Conservation (phyloP, 2,797 vertebrate species). For the Pseudochaenichthys georgianus region DNA sequence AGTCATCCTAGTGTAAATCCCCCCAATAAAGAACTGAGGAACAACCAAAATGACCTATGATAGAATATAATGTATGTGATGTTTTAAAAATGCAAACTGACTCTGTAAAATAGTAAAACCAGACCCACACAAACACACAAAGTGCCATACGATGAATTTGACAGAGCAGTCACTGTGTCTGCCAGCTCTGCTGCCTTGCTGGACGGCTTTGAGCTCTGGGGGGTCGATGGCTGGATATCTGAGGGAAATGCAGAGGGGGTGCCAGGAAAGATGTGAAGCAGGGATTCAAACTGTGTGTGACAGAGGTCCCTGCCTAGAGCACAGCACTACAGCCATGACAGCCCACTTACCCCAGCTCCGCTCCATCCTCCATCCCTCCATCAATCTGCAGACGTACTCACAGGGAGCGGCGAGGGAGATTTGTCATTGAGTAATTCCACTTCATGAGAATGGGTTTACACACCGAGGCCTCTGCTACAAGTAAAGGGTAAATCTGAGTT, state of each 20-base stretch:
- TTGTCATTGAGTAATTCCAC: conserved; percentile 64
- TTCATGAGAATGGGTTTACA: conserved; percentile 68
- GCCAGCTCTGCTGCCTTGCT: conserved; percentile 61
- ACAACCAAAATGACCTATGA: neutral
- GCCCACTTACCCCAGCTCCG: conserved; percentile 49
- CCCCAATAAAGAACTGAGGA: neutral
- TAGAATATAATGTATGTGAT: neutral
- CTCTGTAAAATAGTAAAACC: conserved; percentile 1
- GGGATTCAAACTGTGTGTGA: conserved; percentile 64
- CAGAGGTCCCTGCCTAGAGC: conserved; percentile 67
- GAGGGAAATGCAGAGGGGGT: conserved; percentile 74
- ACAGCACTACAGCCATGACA: conserved; percentile 59
- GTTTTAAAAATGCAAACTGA: conserved; percentile 2
- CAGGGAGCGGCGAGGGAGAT: conserved; percentile 52
- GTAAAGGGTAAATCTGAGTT: conserved; percentile 61
- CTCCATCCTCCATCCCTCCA: conserved; percentile 37
- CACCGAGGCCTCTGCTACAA: conserved; percentile 38
- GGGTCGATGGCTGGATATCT: conserved; percentile 71
- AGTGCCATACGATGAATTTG: conserved; percentile 28
- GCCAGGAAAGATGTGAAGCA: conserved; percentile 71
- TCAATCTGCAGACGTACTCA: conserved; percentile 54
- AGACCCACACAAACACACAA: conserved; percentile 15
- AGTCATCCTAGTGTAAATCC: neutral
- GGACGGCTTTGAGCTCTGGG: conserved; percentile 51
- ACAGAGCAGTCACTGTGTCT: conserved; percentile 53